These are phyloP conservation scores for Metaphire vulgaris DNA, from an alignment of 1,140 invertebrate species.

Conservation along the genomic window DNA sequence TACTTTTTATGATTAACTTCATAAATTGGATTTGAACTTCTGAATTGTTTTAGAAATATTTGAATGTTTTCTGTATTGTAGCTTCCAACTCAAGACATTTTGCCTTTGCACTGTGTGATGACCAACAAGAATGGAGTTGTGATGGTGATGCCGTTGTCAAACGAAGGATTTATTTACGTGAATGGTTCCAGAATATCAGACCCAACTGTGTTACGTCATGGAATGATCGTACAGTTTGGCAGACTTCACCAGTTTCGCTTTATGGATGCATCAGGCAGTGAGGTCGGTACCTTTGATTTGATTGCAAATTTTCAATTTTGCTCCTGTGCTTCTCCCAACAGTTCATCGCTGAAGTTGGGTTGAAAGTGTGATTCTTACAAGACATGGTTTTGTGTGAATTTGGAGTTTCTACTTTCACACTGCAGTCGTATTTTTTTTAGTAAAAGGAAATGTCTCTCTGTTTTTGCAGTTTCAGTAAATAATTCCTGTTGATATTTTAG, in stretches of 20 bases:
- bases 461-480: no score
- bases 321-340: not conserved
- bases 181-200: slow-evolving; percentile 85
- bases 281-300: not conserved
- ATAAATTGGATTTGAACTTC: not conserved
- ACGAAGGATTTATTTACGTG: slow-evolving; percentile 86
- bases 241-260: slow-evolving; percentile 84
- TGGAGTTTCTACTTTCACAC: no score
- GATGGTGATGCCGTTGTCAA: slow-evolving; percentile 78
- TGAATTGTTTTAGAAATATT: not conserved
- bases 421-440: no score
- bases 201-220: slow-evolving; percentile 76
- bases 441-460: no score
- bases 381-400: no score
- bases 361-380: no score
- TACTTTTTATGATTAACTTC: no score
- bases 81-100: slow-evolving; percentile 57
- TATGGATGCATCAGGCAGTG: slow-evolving; percentile 63
- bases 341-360: no score
- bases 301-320: no score
- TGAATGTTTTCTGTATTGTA: slow-evolving; percentile 32
- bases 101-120: slow-evolving; percentile 86
- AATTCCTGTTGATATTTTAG: no score
- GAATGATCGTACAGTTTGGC: slow-evolving; percentile 58
- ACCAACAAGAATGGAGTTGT: slow-evolving; percentile 83